Percentiles rank a stretch among this genome's conserved stretches.
These are phyloP conservation scores for Drosophila lini DNA, from an alignment of 1,140 invertebrate genomes.

Conservation along the genomic window DNA sequence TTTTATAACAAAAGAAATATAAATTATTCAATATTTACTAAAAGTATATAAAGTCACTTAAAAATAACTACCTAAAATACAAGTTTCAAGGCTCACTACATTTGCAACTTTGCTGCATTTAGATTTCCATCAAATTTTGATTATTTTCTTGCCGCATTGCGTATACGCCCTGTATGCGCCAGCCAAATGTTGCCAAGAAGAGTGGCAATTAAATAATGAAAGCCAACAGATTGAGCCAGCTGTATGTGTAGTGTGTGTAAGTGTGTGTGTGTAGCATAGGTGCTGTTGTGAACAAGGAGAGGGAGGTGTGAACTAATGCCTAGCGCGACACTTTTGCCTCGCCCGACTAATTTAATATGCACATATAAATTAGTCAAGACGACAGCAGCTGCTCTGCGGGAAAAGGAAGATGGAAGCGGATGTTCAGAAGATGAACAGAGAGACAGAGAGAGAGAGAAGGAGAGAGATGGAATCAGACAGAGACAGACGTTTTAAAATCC, in stretches of 20 bases:
- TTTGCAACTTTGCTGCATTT: conserved; percentile 17
- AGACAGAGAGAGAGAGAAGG: background rate
- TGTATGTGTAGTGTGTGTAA: conserved; percentile 1
- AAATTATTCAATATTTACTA: background rate
- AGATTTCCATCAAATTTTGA: conserved; percentile 32
- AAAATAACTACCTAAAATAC: background rate
- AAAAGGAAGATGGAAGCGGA: background rate
- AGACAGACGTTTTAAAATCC: conserved; percentile 17
- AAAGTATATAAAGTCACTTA: background rate
- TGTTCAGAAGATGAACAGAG: background rate
- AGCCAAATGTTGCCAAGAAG: conserved; percentile 22
- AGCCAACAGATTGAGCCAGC: conserved; percentile 54
- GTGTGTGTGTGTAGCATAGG: conserved; percentile 13
- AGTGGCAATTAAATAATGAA: conserved; percentile 74
- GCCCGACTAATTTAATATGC: conserved; percentile 68
- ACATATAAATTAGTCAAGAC: conserved; percentile 70
- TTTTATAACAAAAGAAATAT: background rate
- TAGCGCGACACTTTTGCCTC: conserved; percentile 59
- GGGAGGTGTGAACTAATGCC: conserved; percentile 62
- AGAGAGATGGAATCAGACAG: background rate
- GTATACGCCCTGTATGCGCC: conserved; percentile 37
- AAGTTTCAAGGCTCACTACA: background rate
- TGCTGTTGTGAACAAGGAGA: background rate
- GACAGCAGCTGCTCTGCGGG: conserved; percentile 26
- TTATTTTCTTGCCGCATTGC: conserved; percentile 38